These are phyloP conservation scores for Coregonus suidteri DNA, from an alignment of 2,797 vertebrate species.

Conservation along the genomic window DNA sequence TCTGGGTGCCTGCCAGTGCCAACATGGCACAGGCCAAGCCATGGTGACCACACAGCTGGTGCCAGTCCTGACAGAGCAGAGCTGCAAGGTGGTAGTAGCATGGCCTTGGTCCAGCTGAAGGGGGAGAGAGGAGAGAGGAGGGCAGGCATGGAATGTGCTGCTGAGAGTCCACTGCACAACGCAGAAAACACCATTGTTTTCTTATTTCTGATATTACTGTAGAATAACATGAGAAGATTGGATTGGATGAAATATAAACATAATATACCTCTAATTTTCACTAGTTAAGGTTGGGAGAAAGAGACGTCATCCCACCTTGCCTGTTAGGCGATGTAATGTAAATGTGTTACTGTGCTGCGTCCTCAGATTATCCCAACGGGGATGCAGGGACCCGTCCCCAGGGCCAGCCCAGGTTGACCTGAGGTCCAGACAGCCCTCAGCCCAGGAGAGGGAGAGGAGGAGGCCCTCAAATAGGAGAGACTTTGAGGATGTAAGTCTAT, in stretches of 20 bases:
- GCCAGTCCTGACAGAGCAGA: constrained; percentile 25
- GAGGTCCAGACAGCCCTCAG: constrained; percentile 56
- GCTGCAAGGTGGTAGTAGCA: constrained; percentile 50
- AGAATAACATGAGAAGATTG: too few species aligned
- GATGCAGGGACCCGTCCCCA: constrained; percentile 50
- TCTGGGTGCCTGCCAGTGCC: constrained; percentile 33
- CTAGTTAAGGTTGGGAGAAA: too few species aligned
- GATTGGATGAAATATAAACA: too few species aligned
- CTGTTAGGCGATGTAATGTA: too few species aligned
- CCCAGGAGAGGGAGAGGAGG: constrained; percentile 68
- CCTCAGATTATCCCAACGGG: constrained; percentile 72
- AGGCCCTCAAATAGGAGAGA: constrained; percentile 64
- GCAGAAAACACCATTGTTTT: too few species aligned
- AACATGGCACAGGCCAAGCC: not conserved
- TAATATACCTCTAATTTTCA: too few species aligned
- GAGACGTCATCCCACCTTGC: too few species aligned
- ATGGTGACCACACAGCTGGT: constrained; percentile 33
- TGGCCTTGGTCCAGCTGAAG: constrained; percentile 18
- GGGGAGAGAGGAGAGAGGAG: constrained; percentile 9
- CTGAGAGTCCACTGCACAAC: not conserved
- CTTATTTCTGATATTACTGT: too few species aligned
- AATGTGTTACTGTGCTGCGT: constrained; percentile 13
- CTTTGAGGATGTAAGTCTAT: constrained; percentile 54
- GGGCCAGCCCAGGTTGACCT: constrained; percentile 45
- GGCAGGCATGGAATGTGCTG: constrained; percentile 13